Evolutionary conservation across 2,888 invertebrate species (phyloP), one percentile per base, ranked within the genome.

Genomic region (Scaptodrosophila latifasciaeformis): DNA sequence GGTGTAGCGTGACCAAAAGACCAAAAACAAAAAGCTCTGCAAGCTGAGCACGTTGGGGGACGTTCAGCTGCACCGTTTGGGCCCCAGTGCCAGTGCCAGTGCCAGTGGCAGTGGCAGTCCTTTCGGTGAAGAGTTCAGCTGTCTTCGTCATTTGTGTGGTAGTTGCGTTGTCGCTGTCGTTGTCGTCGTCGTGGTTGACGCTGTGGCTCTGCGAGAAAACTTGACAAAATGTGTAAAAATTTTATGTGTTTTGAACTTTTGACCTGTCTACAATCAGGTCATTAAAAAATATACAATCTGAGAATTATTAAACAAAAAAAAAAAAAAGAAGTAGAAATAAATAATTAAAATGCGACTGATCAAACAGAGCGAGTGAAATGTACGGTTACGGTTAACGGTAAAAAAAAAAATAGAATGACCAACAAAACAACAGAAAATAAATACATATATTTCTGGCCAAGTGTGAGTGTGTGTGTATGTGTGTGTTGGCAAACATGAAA

Each of bases 221-320:
- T 21, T 39, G 34, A 37, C 48, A 40, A 43, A 56, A 42, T 56
- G 49, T 49, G 43, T 49, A 31, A 60, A 48, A 48, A 61, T 61
- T 68, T 62, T 63, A 69, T 74, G 62, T 65, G 64, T 77, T 81
- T 75, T 81, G 70, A 79, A 70, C 70, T 81, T 72, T 79, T 82
- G 83, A 82, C 82, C 83, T 82, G 68, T 70, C 60, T 65, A 70
- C 72, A 82, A 83, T 80, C 83, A 81, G 83, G 84, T 85, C 84
- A n/a, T 83, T 59, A 67, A 62, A 63, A 55, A 44, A 34, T 12
- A 30, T 40, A 24, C 19, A 30, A 24, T 27, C n/a, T n/a, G n/a
- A n/a, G n/a, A n/a, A 31, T 31, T 31, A 5, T 10, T 9, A 24
- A 10, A 18, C 15, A 29, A 24, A n/a, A 29, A 29, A 27, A 13